phyloP scores from a whole-genome alignment of 23 tunicate genomes.

The Diplosoma virens region DNA sequence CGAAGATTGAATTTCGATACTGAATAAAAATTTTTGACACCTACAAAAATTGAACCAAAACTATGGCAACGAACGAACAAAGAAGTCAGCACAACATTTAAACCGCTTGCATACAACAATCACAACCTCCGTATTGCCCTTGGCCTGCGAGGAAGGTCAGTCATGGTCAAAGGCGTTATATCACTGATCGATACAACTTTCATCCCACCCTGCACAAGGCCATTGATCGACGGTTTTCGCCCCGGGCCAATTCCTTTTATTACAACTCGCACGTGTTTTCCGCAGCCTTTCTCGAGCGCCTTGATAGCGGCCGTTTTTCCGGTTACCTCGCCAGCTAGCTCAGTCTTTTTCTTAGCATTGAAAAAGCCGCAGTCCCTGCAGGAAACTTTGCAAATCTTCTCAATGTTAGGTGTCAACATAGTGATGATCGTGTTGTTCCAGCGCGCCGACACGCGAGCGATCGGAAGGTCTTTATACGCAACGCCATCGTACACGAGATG shows the following conservation, averaged over 20 bases:
- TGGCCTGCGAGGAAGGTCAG: slow-evolving; percentile 70
- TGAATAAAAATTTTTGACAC: too few relatives aligned
- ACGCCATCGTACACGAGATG: slow-evolving; percentile 38
- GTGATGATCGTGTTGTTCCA: slow-evolving; percentile 58
- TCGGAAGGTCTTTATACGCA: slow-evolving; percentile 24
- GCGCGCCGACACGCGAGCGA: slow-evolving; percentile 27
- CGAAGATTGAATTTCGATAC: too few relatives aligned
- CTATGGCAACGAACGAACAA: too few relatives aligned
- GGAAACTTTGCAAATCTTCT: slow-evolving; percentile 3
- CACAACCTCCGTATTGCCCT: slow-evolving; percentile 74
- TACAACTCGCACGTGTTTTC: slow-evolving; percentile 51
- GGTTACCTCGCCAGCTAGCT: slow-evolving; percentile 68
- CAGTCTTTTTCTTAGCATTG: slow-evolving; percentile 70
- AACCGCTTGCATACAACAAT: too few relatives aligned
- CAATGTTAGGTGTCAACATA: background rate
- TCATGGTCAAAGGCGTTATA: slow-evolving; percentile 49
- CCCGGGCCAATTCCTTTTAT: slow-evolving; percentile 86
- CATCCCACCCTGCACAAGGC: slow-evolving; percentile 64
- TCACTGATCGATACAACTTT: slow-evolving; percentile 71
- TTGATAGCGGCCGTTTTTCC: slow-evolving; percentile 59
- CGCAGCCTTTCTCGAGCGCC: slow-evolving; percentile 46
- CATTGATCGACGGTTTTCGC: slow-evolving; percentile 60
- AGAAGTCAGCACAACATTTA: too few relatives aligned
- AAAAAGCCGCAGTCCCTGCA: slow-evolving; percentile 52
- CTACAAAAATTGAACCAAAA: too few relatives aligned